Conservation (phyloP, 2,888 invertebrate species). For the Xanthorhoe designata region DNA sequence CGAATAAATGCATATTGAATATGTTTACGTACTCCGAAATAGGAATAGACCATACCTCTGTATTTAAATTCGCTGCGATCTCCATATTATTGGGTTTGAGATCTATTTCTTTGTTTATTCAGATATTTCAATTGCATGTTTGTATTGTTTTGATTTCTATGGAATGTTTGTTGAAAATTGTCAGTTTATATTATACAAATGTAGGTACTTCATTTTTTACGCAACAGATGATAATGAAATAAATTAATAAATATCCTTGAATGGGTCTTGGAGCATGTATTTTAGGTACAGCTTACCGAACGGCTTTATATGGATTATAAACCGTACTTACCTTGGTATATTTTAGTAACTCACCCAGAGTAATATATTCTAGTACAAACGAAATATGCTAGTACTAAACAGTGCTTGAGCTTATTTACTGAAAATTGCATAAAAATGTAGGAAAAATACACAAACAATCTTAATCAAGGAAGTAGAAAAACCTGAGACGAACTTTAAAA, state of each 20-base stretch:
- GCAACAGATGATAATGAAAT: no score
- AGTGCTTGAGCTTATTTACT: background rate
- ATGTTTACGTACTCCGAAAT: slow-evolving; percentile 79
- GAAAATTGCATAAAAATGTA: slow-evolving; percentile 16
- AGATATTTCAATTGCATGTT: slow-evolving; percentile 20
- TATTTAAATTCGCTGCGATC: slow-evolving; percentile 77
- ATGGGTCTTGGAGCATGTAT: no score
- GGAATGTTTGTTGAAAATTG: background rate
- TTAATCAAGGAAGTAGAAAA: slow-evolving; percentile 42
- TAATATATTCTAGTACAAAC: background rate
- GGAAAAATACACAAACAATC: slow-evolving; percentile 34
- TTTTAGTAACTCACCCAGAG: no score
- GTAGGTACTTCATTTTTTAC: no score
- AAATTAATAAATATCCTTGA: no score
- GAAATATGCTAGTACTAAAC: no score
- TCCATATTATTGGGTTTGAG: slow-evolving; percentile 76
- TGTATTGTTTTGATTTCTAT: slow-evolving; percentile 8
- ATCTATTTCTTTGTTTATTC: slow-evolving; percentile 55
- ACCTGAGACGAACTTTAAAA: slow-evolving; percentile 28
- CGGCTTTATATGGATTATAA: no score
- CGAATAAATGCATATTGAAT: slow-evolving; percentile 84
- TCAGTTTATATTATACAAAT: no score
- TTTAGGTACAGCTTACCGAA: no score
- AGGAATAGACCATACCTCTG: slow-evolving; percentile 73
- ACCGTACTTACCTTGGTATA: no score